Percentiles rank a stretch among this genome's conserved stretches.
Evolutionary conservation across 2,113 vertebrate genomes (phyloP).

Genomic region (Oreochromis niloticus): DNA sequence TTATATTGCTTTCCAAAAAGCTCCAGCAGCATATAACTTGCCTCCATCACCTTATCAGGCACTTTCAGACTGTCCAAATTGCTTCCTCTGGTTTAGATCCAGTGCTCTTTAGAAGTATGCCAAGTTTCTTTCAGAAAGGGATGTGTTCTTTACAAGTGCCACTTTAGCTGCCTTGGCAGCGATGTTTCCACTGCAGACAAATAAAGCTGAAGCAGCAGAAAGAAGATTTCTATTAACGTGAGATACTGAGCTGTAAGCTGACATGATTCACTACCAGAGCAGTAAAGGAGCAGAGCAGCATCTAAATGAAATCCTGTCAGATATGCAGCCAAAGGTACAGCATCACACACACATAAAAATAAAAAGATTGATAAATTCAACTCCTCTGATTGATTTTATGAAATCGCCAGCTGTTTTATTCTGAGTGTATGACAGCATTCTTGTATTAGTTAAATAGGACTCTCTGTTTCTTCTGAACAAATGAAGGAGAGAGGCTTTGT

Average conservation of each 20-base stretch:
- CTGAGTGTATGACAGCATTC: not conserved
- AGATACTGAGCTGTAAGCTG: not conserved
- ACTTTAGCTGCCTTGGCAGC: not conserved
- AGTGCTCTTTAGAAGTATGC: not conserved
- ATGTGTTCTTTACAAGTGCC: not conserved
- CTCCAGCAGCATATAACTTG: not conserved
- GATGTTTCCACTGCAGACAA: not conserved
- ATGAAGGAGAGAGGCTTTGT: not conserved
- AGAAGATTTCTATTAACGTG: not conserved
- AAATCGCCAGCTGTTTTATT: not conserved
- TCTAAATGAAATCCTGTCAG: not conserved
- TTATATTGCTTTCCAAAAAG: not conserved
- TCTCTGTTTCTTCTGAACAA: not conserved
- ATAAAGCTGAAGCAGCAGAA: not conserved
- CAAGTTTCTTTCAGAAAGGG: not conserved
- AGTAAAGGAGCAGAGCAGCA: not conserved
- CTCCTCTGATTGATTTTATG: not conserved
- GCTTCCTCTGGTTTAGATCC: not conserved
- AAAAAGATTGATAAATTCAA: not conserved
- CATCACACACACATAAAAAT: not conserved
- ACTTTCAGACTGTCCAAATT: not conserved
- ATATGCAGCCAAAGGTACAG: not conserved
- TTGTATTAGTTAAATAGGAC: not conserved
- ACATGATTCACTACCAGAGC: not conserved
- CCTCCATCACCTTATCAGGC: not conserved